phyloP scores from a whole-genome alignment of 1,140 invertebrate genomes.

The Marisa cornuarietis region DNA sequence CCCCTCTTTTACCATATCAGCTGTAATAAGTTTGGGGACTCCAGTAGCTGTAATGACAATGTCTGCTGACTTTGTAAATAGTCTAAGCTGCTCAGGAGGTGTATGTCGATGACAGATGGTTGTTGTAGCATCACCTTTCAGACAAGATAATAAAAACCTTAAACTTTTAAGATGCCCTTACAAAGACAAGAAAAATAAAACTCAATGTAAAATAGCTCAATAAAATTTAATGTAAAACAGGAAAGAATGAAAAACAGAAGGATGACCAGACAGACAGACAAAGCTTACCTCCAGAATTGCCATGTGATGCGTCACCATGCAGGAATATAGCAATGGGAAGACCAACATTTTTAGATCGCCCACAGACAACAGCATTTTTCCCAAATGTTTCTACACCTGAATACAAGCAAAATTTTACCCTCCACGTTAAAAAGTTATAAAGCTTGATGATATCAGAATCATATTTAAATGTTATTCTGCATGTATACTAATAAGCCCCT shows the following conservation, averaged over 20 bases:
- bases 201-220: background rate
- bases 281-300: slow-evolving; percentile 85
- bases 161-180: background rate
- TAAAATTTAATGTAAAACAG: background rate
- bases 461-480: no score
- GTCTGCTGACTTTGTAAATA: slow-evolving; percentile 79
- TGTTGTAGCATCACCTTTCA: slow-evolving; percentile 78
- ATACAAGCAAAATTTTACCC: slow-evolving; percentile 38
- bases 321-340: slow-evolving; percentile 78
- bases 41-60: slow-evolving; percentile 84
- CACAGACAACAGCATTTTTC: slow-evolving; percentile 87
- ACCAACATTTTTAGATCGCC: slow-evolving; percentile 89
- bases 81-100: slow-evolving; percentile 77
- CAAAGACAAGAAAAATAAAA: background rate
- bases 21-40: slow-evolving; percentile 81
- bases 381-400: slow-evolving; percentile 82
- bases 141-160: background rate
- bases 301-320: slow-evolving; percentile 73
- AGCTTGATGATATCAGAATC: background rate
- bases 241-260: background rate
- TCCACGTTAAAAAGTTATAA: background rate
- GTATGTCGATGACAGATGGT: slow-evolving; percentile 89
- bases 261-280: background rate
- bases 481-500: no score
- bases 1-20: slow-evolving; percentile 89